Evolutionary conservation across 2,888 invertebrate species (phyloP), one percentile per base, ranked within the genome.

Genomic region (Orchesella flavescens): DNA sequence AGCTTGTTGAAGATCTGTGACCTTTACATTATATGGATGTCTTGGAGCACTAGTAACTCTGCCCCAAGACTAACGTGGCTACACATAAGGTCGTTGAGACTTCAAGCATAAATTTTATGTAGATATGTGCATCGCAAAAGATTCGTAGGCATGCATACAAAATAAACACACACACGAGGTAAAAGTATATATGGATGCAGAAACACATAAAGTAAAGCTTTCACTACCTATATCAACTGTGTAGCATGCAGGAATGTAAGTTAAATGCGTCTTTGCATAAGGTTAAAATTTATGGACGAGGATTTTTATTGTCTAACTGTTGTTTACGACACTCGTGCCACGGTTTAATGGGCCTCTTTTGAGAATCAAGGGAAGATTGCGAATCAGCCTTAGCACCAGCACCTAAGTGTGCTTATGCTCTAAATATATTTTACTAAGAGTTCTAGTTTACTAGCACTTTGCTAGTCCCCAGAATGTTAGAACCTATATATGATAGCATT

Each of bases 231-330:
- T n/a, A n/a, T n/a, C n/a, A n/a, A n/a, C n/a, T n/a, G 34, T 34
- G 34, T 34, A 34, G 34, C 34, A 34, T 34, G 34, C 7, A 34
- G 34, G n/a, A n/a, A 21, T 17, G 61, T 19, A 23, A 15, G 65
- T 21, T 21, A 57, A 17, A 44, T 78, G 55, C 55, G 17, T 23
- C 71, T 83, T 84, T 85, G 85, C 87, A 86, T 85, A 87, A 73
- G 79, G 81, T 73, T 43, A 46, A 73, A 75, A 87, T 87, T 87
- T 87, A 86, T 87, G 84, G 80, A 69, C n/a, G 71, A 84, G 72
- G 84, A 81, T 86, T 84, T 84, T 85, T 83, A 87, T 87, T 87
- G 86, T 87, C 85, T 87, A 86, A 87, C 73, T 81, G 84, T 86
- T 86, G 87, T 86, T 86, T 87, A 86, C 86, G 87, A 86, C 85